Conservation (phyloP, 2,797 vertebrate genomes). For the Chrosomus eos region DNA sequence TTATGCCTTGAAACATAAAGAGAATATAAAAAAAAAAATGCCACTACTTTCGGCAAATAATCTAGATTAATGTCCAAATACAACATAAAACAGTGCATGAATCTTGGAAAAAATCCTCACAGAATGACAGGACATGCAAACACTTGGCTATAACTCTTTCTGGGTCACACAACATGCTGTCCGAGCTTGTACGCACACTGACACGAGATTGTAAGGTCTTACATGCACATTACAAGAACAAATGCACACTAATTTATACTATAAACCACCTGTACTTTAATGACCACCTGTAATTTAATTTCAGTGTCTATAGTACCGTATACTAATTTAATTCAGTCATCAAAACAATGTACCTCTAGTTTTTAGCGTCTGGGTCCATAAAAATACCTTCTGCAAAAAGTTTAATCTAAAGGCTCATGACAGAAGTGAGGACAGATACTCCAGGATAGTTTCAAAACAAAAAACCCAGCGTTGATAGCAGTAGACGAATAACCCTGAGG, state of each 20-base stretch:
- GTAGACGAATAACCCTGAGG: conserved; percentile 41
- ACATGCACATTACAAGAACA: not conserved
- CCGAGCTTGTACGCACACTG: not conserved
- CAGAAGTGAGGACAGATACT: conserved; percentile 23
- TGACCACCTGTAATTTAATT: not conserved
- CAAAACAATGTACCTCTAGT: not conserved
- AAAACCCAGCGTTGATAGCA: conserved; percentile 37
- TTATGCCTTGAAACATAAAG: not conserved
- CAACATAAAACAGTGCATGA: not conserved
- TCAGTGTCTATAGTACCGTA: not conserved
- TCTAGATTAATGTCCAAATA: conserved; percentile 1
- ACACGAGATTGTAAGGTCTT: not conserved
- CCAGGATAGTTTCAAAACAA: conserved; percentile 30
- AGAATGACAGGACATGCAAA: conserved; percentile 26
- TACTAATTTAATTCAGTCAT: not conserved
- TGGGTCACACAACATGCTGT: conserved; percentile 11
- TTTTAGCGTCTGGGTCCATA: not conserved
- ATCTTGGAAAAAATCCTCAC: conserved; percentile 15
- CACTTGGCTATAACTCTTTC: not conserved
- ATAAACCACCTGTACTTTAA: not conserved
- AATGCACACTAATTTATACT: not conserved
- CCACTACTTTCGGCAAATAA: not conserved
- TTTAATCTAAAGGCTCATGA: conserved; percentile 13
- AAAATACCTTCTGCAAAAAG: not conserved
- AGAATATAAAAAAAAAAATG: not conserved